Percentiles rank a stretch among this genome's conserved stretches.
Conservation (phyloP, 2,888 invertebrate species). For the Dryobota labecula region DNA sequence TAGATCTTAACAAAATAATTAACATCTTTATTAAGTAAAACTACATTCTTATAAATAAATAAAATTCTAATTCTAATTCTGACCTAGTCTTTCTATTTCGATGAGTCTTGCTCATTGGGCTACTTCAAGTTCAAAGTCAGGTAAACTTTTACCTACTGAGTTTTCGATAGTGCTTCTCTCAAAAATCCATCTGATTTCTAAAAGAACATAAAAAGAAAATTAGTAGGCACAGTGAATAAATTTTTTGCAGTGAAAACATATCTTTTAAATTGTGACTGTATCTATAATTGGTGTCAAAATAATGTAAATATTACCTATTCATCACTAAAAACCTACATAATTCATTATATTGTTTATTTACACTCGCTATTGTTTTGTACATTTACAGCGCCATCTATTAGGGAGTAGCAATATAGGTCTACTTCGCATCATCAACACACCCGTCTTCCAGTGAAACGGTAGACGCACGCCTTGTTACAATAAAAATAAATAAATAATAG, state of each 20-base stretch:
- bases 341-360: too few relatives aligned
- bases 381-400: constrained; percentile 45
- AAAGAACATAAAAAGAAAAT: too few relatives aligned
- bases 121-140: background rate
- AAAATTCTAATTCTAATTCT: too few relatives aligned
- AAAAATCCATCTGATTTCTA: background rate
- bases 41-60: too few relatives aligned
- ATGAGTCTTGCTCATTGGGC: background rate
- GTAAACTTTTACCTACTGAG: background rate
- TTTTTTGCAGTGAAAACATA: background rate
- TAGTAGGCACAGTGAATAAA: background rate
- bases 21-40: too few relatives aligned
- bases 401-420: constrained; percentile 31
- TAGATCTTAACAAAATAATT: too few relatives aligned
- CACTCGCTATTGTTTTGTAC: background rate
- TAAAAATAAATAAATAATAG: background rate
- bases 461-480: too few relatives aligned
- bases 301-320: background rate
- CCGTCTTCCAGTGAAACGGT: background rate
- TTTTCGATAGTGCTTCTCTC: too few relatives aligned
- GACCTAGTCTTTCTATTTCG: background rate
- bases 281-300: background rate
- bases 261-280: background rate
- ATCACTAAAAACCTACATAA: background rate
- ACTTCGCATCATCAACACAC: too few relatives aligned